Conservation (phyloP, 1,140 invertebrate genomes). For the Maconellicoccus hirsutus region DNA sequence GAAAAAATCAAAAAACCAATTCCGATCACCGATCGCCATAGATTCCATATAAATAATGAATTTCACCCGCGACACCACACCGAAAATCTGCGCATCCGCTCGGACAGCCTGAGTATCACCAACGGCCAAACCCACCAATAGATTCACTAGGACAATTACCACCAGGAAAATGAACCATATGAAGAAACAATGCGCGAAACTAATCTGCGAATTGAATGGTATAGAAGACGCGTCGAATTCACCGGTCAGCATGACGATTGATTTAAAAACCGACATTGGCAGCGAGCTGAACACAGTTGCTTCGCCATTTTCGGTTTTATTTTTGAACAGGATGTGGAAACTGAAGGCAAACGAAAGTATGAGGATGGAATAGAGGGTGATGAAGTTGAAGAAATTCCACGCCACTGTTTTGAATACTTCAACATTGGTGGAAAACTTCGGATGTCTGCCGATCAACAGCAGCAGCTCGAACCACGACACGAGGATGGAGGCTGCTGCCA, state of each 20-base stretch:
- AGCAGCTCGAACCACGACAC: constrained; percentile 61
- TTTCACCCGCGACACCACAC: constrained; percentile 52
- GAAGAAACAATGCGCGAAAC: constrained; percentile 58
- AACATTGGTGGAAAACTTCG: constrained; percentile 56
- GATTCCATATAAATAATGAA: constrained; percentile 60
- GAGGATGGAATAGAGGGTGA: constrained; percentile 62
- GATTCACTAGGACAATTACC: constrained; percentile 64
- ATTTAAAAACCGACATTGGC: constrained; percentile 58
- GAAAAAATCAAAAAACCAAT: constrained; percentile 34
- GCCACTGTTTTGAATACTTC: constrained; percentile 66
- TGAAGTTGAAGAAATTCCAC: constrained; percentile 62
- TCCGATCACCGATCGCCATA: constrained; percentile 45
- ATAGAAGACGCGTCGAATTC: constrained; percentile 65
- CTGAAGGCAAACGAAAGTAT: constrained; percentile 67
- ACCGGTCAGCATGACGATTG: constrained; percentile 69
- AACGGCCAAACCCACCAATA: constrained; percentile 67
- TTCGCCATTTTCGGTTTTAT: constrained; percentile 41
- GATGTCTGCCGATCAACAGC: constrained; percentile 60
- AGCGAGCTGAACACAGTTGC: constrained; percentile 49
- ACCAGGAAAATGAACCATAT: constrained; percentile 66
- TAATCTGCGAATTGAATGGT: constrained; percentile 52
- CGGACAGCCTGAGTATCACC: constrained; percentile 64
- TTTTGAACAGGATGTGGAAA: constrained; percentile 58
- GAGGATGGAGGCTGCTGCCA: constrained; percentile 52
- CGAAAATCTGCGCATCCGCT: constrained; percentile 60